phyloP scores from a whole-genome alignment of 53 echinoderm and acorn worm species.

The Stichopus horrens region DNA sequence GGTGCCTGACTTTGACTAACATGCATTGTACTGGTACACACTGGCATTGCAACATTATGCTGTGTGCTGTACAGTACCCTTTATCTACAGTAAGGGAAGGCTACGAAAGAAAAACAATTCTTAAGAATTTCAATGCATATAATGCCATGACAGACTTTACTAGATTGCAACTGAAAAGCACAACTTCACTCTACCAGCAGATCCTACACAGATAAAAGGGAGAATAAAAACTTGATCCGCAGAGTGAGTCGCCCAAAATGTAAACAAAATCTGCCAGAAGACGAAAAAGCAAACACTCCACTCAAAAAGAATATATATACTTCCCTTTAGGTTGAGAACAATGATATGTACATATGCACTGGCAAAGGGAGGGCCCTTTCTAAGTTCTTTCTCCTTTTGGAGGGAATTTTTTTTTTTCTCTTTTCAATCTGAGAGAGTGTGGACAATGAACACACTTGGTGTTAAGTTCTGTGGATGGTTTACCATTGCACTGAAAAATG shows the following conservation, averaged over 20 bases:
- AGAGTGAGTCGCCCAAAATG: slow-evolving; percentile 26
- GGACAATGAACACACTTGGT: no score
- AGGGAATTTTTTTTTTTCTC: background rate
- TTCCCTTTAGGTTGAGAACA: background rate
- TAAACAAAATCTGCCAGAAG: slow-evolving; percentile 14
- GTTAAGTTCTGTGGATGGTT: background rate
- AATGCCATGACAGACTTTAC: no score
- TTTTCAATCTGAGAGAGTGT: no score
- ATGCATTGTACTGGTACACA: no score
- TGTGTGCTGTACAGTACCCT: no score
- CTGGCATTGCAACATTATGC: no score
- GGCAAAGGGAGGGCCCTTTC: background rate
- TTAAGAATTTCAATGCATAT: no score
- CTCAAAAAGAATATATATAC: slow-evolving; percentile 3
- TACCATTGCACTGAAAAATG: background rate
- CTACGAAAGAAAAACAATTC: no score
- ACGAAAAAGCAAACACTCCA: slow-evolving; percentile 16
- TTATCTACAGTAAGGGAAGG: no score
- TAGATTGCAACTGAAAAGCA: background rate
- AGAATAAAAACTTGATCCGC: slow-evolving; percentile 19
- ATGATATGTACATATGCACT: background rate
- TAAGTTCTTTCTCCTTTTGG: background rate
- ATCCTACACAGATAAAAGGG: slow-evolving; percentile 3
- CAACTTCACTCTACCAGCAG: slow-evolving; percentile 16
- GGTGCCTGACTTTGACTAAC: no score